Evolutionary conservation across 1,140 invertebrate species (phyloP).

Genomic region (Nymphalis io): DNA sequence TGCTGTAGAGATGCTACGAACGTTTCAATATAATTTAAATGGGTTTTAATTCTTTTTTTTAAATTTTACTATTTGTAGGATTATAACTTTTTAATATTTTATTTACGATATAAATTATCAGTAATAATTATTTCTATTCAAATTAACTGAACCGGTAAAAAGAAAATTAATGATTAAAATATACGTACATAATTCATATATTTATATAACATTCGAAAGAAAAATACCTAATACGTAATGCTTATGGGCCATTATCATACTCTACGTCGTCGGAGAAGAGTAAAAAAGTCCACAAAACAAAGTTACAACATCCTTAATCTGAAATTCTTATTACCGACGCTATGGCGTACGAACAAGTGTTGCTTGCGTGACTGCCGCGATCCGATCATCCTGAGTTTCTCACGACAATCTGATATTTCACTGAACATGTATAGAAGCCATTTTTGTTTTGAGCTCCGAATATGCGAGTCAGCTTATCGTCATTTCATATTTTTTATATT

Average conservation of each 20-base stretch:
- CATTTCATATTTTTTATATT: slow-evolving; percentile 34
- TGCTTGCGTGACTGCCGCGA: slow-evolving; percentile 67
- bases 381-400: slow-evolving; percentile 66
- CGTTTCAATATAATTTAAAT: too few relatives aligned
- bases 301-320: slow-evolving; percentile 52
- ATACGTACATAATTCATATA: too few relatives aligned
- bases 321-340: slow-evolving; percentile 39
- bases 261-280: slow-evolving; percentile 13
- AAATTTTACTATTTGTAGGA: too few relatives aligned
- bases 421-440: slow-evolving; percentile 76
- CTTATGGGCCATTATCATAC: slow-evolving; percentile 25
- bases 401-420: slow-evolving; percentile 79
- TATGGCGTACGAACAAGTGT: slow-evolving; percentile 54
- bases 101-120: too few relatives aligned
- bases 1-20: not conserved
- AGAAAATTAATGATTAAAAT: too few relatives aligned
- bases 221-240: slow-evolving; percentile 1
- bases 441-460: slow-evolving; percentile 60
- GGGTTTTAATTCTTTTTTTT: too few relatives aligned
- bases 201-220: not conserved
- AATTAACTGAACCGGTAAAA: too few relatives aligned
- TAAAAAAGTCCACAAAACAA: slow-evolving; percentile 41
- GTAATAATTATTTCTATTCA: too few relatives aligned
- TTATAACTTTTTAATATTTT: too few relatives aligned
- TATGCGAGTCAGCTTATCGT: slow-evolving; percentile 47